A percentile compares a stretch with the other conserved stretches of the same genome.
These are phyloP conservation scores for Beris chalybata DNA, from an alignment of 2,888 invertebrate genomes.

Conservation along the genomic window DNA sequence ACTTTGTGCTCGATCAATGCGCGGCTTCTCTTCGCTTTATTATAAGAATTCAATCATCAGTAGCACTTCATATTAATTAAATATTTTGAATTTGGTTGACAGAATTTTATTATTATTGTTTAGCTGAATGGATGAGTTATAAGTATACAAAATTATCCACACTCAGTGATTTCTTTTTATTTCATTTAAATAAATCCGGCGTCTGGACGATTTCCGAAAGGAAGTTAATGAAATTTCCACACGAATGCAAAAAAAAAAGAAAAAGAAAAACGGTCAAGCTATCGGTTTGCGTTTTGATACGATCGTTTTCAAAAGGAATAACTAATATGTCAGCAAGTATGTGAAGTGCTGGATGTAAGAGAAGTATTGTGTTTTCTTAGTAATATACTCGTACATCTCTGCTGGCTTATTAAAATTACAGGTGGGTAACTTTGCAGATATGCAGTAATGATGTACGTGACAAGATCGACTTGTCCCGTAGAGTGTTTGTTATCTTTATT, in stretches of 20 bases:
- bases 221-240: constrained; percentile 40
- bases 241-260: constrained; percentile 35
- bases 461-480: constrained; percentile 30
- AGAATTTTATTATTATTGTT: not conserved
- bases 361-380: too few species aligned
- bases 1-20: not conserved
- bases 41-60: constrained; percentile 8
- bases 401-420: constrained; percentile 37
- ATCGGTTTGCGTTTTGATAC: constrained; percentile 16
- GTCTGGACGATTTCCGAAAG: constrained; percentile 42
- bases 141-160: constrained; percentile 6
- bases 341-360: too few species aligned
- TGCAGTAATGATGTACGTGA: constrained; percentile 39
- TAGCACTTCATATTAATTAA: constrained; percentile 12
- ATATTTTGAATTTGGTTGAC: constrained; percentile 13
- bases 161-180: constrained; percentile 16
- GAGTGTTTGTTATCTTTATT: too few species aligned
- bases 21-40: not conserved
- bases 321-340: not conserved
- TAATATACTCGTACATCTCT: not conserved
- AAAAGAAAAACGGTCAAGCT: constrained; percentile 2
- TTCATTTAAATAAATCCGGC: constrained; percentile 39
- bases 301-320: not conserved
- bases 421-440: constrained; percentile 32
- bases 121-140: not conserved